Evolutionary conservation across 2,797 vertebrate genomes (phyloP).

Genomic region (Mormyrops attenuatus): DNA sequence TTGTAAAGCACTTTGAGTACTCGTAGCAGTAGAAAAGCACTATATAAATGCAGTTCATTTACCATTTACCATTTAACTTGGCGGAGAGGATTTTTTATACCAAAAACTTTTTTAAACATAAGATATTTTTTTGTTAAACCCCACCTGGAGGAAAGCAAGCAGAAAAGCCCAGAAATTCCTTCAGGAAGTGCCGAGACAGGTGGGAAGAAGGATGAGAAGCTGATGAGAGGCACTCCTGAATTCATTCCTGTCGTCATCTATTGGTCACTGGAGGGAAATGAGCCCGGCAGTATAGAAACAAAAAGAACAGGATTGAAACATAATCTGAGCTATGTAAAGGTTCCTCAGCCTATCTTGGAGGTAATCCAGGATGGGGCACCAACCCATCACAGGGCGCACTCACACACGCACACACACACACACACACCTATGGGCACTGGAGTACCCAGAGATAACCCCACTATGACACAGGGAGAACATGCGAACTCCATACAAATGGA

Average conservation of each 20-base stretch:
- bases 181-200: neutral
- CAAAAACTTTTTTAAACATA: neutral
- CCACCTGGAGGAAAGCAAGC: neutral
- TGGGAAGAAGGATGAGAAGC: neutral
- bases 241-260: neutral
- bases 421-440: neutral
- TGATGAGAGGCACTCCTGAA: no score
- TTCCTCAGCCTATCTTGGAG: neutral
- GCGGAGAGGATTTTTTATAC: slow-evolving; percentile 15
- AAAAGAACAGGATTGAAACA: neutral
- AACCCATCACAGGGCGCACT: neutral
- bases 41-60: no score
- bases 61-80: neutral
- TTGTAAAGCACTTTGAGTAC: no score
- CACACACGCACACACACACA: neutral
- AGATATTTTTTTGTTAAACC: neutral
- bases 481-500: neutral
- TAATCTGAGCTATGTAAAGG: neutral
- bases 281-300: neutral
- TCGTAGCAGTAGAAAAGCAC: no score
- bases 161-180: neutral
- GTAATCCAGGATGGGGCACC: neutral
- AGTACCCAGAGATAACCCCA: neutral
- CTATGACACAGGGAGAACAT: neutral
- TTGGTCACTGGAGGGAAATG: neutral